Conservation (phyloP, 2,888 invertebrate species). For the Cephus runcator region DNA sequence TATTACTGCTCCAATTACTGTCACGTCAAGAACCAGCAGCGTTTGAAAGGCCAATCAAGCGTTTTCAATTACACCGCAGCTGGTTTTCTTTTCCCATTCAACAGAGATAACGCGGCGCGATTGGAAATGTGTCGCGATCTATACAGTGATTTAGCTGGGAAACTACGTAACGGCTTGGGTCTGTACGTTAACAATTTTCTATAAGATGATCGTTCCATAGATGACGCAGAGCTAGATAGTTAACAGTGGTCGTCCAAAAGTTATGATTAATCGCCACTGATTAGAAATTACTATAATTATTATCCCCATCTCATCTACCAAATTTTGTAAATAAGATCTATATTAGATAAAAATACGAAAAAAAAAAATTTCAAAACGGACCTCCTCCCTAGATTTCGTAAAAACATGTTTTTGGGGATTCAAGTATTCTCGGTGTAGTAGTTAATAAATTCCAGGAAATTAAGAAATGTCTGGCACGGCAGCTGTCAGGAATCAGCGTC, state of each 20-base stretch:
- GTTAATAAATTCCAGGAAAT: not conserved
- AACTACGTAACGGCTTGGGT: not conserved
- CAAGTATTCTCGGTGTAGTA: not conserved
- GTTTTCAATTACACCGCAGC: not conserved
- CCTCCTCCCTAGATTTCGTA: not conserved
- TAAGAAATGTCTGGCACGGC: not conserved
- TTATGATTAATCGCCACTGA: not conserved
- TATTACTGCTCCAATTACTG: not conserved
- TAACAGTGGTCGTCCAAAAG: not conserved
- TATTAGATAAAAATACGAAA: not conserved
- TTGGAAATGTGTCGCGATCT: not conserved
- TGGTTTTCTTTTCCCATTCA: not conserved
- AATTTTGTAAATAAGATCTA: not conserved
- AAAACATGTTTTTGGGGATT: not conserved
- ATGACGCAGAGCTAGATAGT: not conserved
- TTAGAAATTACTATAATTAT: not conserved
- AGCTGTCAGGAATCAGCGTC: not conserved
- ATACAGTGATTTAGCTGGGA: not conserved
- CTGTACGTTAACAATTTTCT: not conserved
- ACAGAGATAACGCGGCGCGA: not conserved
- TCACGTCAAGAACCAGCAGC: not conserved
- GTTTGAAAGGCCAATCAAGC: not conserved
- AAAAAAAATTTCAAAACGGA: not conserved
- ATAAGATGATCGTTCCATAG: not conserved
- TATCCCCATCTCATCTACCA: not conserved